Percentiles rank a stretch among this genome's conserved stretches.
Conservation (phyloP, 2,113 vertebrate genomes). For the Eclectus roratus region DNA sequence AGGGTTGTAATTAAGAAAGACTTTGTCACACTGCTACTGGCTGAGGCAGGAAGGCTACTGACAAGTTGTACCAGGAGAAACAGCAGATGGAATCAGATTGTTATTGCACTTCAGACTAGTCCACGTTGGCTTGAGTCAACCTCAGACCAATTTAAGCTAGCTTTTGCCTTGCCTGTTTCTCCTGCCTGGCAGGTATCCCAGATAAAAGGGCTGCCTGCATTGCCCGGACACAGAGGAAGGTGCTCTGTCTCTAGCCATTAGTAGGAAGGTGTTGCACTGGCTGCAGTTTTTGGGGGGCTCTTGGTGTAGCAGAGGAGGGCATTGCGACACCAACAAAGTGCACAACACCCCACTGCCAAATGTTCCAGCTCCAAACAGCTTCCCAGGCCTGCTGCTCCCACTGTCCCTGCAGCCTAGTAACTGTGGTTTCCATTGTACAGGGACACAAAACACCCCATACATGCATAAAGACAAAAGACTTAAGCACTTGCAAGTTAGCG, state of each 20-base stretch:
- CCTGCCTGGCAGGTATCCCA: background rate
- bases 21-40: background rate
- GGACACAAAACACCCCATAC: background rate
- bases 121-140: background rate
- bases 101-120: background rate
- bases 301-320: fast-evolving
- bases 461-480: background rate
- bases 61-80: background rate
- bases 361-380: background rate
- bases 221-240: background rate
- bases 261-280: background rate
- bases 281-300: background rate
- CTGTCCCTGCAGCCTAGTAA: background rate
- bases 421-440: background rate
- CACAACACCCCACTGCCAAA: background rate
- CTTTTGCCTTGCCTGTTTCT: background rate
- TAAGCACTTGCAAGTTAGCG: background rate
- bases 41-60: background rate
- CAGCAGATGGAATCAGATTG: background rate
- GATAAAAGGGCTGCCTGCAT: background rate
- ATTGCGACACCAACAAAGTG: background rate
- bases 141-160: background rate
- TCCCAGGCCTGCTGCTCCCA: background rate
- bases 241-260: background rate
- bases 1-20: constrained; percentile 14